Conservation (phyloP, 1,140 invertebrate genomes). For the Platorchestia sp. region DNA sequence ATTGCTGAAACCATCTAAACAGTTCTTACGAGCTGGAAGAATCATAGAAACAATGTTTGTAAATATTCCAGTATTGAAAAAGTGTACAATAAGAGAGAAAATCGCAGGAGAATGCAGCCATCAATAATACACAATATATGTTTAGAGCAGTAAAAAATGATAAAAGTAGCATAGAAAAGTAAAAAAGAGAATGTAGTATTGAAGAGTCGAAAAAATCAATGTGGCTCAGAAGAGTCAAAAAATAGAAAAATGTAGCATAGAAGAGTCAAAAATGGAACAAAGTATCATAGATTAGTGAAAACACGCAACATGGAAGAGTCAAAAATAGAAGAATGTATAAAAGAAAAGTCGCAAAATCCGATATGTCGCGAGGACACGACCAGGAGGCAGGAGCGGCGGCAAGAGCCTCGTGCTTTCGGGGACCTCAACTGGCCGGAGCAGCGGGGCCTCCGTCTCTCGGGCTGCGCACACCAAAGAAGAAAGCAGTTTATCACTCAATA, state of each 20-base stretch:
- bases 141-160: too few relatives aligned
- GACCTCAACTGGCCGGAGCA: not conserved
- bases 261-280: not conserved
- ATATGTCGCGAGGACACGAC: not conserved
- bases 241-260: not conserved
- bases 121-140: too few relatives aligned
- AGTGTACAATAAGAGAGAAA: too few relatives aligned
- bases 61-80: too few relatives aligned
- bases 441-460: too few relatives aligned
- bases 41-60: too few relatives aligned
- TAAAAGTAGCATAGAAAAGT: too few relatives aligned
- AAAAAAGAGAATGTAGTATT: not conserved
- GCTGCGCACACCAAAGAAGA: too few relatives aligned
- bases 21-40: too few relatives aligned
- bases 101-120: too few relatives aligned
- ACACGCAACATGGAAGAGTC: not conserved
- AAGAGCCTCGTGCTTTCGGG: not conserved
- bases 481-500: too few relatives aligned
- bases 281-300: not conserved
- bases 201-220: not conserved
- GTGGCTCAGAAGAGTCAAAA: not conserved
- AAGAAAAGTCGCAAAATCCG: not conserved
- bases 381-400: not conserved
- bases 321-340: not conserved
- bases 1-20: too few relatives aligned